phyloP scores from a whole-genome alignment of 2,113 vertebrate species.

The Zosterops japonicus region DNA sequence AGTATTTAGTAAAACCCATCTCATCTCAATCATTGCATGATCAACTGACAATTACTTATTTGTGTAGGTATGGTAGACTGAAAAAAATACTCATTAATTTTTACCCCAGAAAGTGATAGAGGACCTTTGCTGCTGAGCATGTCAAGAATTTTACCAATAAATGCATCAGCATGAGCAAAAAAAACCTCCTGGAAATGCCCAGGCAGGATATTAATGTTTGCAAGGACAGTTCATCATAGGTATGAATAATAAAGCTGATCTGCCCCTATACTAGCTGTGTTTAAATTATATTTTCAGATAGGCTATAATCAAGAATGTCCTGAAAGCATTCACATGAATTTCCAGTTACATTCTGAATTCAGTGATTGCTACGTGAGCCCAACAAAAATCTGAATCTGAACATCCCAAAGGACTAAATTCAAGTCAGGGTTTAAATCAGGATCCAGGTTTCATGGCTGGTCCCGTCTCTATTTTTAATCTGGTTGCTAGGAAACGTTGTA shows the following conservation, averaged over 20 bases:
- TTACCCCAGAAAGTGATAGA: not conserved
- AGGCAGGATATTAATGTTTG: not conserved
- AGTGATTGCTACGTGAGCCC: not conserved
- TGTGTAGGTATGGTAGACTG: not conserved
- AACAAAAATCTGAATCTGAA: slow-evolving; percentile 30
- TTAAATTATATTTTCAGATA: slow-evolving; percentile 32
- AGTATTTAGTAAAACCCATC: not conserved
- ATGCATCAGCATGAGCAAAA: not conserved
- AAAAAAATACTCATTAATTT: not conserved
- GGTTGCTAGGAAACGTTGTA: slow-evolving; percentile 73
- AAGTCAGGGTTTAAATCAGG: slow-evolving; percentile 46
- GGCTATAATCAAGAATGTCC: not conserved
- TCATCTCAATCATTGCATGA: not conserved
- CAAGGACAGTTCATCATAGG: not conserved
- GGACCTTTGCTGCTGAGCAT: not conserved
- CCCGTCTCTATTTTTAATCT: slow-evolving; percentile 71
- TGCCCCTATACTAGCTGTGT: not conserved
- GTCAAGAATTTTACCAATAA: not conserved
- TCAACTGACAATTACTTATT: not conserved
- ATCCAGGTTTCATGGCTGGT: slow-evolving; percentile 65
- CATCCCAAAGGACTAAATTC: slow-evolving; percentile 42
- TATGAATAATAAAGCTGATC: slow-evolving; percentile 13
- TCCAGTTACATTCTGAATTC: not conserved
- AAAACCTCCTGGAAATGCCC: not conserved
- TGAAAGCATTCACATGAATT: not conserved